Percentiles rank a stretch among this genome's conserved stretches.
phyloP scores from a whole-genome alignment of 2,888 invertebrate species.

The Proisotoma minuta region DNA sequence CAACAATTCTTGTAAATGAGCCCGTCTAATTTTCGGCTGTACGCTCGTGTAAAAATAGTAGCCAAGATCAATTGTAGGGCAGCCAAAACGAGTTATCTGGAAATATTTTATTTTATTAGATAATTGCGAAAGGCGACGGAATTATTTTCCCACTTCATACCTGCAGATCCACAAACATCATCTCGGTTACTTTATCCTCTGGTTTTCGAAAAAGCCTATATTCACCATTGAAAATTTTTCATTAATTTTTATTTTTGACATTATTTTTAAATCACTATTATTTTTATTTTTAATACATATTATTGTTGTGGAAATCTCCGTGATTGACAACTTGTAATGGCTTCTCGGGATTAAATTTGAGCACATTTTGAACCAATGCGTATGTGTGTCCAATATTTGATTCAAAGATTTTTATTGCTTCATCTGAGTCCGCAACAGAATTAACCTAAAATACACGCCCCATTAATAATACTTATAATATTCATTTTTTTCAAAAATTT shows the following conservation, averaged over 20 bases:
- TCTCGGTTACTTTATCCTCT: slow-evolving; percentile 7
- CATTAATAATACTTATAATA: no score
- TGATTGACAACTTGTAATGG: slow-evolving; percentile 18
- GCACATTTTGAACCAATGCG: not conserved
- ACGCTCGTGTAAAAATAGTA: slow-evolving; percentile 24
- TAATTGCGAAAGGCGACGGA: no score
- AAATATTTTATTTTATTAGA: no score
- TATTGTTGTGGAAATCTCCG: slow-evolving; percentile 23
- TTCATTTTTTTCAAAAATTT: no score
- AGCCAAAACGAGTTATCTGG: slow-evolving; percentile 7
- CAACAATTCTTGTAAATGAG: not conserved
- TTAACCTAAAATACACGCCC: no score
- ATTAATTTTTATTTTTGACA: no score
- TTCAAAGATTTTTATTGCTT: no score
- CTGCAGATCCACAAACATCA: slow-evolving; percentile 14
- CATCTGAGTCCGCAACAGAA: no score
- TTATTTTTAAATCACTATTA: no score
- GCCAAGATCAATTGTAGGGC: slow-evolving; percentile 25
- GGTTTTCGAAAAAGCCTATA: no score
- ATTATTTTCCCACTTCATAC: not conserved
- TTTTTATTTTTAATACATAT: slow-evolving; percentile 19
- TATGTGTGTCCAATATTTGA: no score
- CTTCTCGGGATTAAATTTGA: not conserved
- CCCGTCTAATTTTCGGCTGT: slow-evolving; percentile 9
- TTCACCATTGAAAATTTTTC: no score